Conservation (phyloP, 2,888 invertebrate species). For the Slavum lentiscoides region DNA sequence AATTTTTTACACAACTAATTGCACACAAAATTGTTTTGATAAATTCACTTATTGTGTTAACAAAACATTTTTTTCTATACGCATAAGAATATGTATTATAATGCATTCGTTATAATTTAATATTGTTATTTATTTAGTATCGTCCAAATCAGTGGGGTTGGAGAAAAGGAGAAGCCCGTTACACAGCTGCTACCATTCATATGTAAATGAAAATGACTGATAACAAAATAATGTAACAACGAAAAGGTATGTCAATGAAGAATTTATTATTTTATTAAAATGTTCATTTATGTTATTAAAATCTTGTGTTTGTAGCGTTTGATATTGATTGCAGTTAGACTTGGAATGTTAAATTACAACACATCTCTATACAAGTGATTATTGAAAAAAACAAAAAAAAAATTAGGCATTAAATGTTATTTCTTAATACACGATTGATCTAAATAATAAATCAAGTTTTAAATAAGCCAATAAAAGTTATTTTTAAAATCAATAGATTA, state of each 20-base stretch:
- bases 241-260: background rate
- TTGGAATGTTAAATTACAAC: constrained; percentile 1
- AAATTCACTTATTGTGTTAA: too few relatives aligned
- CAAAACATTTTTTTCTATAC: too few relatives aligned
- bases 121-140: constrained; percentile 68
- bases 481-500: constrained; percentile 25
- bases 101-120: background rate
- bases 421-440: constrained; percentile 6
- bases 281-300: background rate
- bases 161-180: constrained; percentile 87
- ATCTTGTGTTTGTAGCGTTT: background rate
- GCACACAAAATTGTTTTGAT: too few relatives aligned
- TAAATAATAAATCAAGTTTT: background rate
- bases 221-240: background rate
- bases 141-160: constrained; percentile 90
- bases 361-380: background rate
- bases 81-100: too few relatives aligned
- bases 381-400: background rate
- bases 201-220: constrained; percentile 65
- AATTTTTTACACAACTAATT: too few relatives aligned
- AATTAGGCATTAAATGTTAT: constrained; percentile 8
- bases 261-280: background rate
- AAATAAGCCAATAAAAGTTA: background rate
- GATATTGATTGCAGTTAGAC: background rate
- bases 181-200: constrained; percentile 92